Evolutionary conservation across 2,888 invertebrate species (phyloP), one percentile per base, ranked within the genome.

Genomic region (Suillia variegata): DNA sequence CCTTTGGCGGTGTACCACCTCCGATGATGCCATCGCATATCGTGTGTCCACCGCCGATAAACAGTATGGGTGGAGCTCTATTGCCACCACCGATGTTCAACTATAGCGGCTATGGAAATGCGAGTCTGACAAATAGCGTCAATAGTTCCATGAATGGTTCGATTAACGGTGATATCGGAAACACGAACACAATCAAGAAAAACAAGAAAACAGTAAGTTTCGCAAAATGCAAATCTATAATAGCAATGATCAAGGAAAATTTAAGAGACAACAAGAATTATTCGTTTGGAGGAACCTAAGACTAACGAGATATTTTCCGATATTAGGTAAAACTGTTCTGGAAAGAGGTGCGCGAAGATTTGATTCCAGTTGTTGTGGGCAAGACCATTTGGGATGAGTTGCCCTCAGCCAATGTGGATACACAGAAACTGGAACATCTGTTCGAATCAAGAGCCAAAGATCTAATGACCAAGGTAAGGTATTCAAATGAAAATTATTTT

Each of bases 371-470:
- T 33, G 88, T 88, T 63, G 84, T 89, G 51, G 84, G 85, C 65
- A 87, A 89, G 54, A 89, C 90, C 73, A 92, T 98, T 76, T 98
- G 98, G 98, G 94, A 96, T 79, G 94, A 95, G 76, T 81, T 98
- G 54, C 89, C 89, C 38, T 88, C 90, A 24, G 89, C 98, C 5
- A 86, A 87, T 56, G 87, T 99, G 22, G 98, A 99, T 80, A 93
- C 92, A 6, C 91, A 93, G 73, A 94, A 94, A 83, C 83, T 99
- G 72, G 97, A 98, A 78, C 95, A 97, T 83, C 86, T 99, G 62
- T 99, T 99, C 82, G 99, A 99, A 83, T 95, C 95, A 31, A 88
- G 96, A 75, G 93, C 95, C 66, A 97, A 96, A 84, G 99, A 98
- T 85, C 85, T 96, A 73, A 88, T 95, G 74, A 91, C 93, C 66